These are phyloP conservation scores for Poecilia wingei DNA, from an alignment of 2,797 vertebrate genomes.

Conservation along the genomic window DNA sequence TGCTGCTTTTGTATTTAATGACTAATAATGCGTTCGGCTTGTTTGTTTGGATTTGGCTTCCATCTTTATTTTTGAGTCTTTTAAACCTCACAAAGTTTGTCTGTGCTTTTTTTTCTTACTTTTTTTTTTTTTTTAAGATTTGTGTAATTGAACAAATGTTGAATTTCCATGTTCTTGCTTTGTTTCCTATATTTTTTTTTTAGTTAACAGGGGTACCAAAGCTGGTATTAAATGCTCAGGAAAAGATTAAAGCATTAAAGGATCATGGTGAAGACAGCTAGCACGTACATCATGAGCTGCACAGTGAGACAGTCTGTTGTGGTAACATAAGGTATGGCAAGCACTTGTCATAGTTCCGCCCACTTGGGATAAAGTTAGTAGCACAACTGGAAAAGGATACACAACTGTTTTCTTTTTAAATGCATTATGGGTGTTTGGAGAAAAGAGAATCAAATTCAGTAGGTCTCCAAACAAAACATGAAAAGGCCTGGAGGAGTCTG, in stretches of 20 bases:
- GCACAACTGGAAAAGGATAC: conserved; percentile 23
- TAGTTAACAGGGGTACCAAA: conserved; percentile 33
- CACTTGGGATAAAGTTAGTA: conserved; percentile 25
- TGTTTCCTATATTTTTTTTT: conserved; percentile 15
- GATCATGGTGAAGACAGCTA: conserved; percentile 27
- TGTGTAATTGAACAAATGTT: not conserved
- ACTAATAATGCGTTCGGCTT: not conserved
- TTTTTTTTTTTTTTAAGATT: conserved; percentile 8
- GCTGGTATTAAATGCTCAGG: conserved; percentile 28
- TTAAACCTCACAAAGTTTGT: not conserved
- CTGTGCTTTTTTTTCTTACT: not conserved
- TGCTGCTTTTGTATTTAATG: conserved; percentile 17
- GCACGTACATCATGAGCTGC: conserved; percentile 19
- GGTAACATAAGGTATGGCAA: conserved; percentile 33
- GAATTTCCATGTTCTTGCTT: conserved; percentile 26
- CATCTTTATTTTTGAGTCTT: not conserved
- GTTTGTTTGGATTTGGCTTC: not conserved
- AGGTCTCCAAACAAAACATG: not conserved
- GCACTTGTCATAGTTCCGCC: conserved; percentile 23
- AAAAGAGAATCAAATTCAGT: not conserved
- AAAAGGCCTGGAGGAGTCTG: not conserved
- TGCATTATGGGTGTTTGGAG: not conserved
- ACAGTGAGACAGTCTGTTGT: conserved; percentile 21
- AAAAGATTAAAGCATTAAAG: conserved; percentile 53
- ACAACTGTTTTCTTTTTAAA: not conserved